Base-by-base conservation (phyloP, 2,797 vertebrate genomes). In the Cichlasoma orientale region DNA sequence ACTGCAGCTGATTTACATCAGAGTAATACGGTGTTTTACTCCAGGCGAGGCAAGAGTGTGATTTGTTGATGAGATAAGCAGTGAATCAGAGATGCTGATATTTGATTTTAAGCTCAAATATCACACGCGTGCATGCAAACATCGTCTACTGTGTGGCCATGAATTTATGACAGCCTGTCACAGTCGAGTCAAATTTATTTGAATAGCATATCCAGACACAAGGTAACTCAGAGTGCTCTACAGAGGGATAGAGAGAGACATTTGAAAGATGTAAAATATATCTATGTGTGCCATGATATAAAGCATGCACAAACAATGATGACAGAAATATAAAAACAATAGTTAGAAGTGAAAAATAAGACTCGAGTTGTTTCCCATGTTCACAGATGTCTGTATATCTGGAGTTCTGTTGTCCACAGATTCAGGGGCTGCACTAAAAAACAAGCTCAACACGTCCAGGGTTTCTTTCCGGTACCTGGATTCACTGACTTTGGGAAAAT, bases 1-100 rank as follows among this genome's bases (percentile, higher is more conserved):
- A 59, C 80, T 75, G 23, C 74, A 58, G 72, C 89, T 85, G 77
- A 90, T 92, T 91, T 93, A 85, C 89, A 91, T 91, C 52, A 23
- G 56, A 70, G 79, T 78, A 59, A 86, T 72, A n/a, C 41, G 55
- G 19, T 70, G 31, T 84, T 87, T 87, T 77, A 81, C 80, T 68
- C 56, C 71, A 44, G 83, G 86, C 80, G 25, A 89, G 63, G 61
- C 50, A 16, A 23, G 33, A 31, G 77, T 19, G 82, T 86, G 82
- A 91, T 89, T 93, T 91, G 86, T 82, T 56, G 77, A 25, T 0
- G 7, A 69, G 82, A 85, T 83, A 76, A 88, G 82, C 58, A 6
- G 71, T 87, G 82, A 90, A 90, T 90, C 87, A 83, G 33, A 58
- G 73, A 80, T 81, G 82, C 47, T 84, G 81, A 82, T 84, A 78